Evolutionary conservation across 2,113 vertebrate genomes (phyloP), one percentile per base, ranked within the genome.

Genomic region (Solea solea): DNA sequence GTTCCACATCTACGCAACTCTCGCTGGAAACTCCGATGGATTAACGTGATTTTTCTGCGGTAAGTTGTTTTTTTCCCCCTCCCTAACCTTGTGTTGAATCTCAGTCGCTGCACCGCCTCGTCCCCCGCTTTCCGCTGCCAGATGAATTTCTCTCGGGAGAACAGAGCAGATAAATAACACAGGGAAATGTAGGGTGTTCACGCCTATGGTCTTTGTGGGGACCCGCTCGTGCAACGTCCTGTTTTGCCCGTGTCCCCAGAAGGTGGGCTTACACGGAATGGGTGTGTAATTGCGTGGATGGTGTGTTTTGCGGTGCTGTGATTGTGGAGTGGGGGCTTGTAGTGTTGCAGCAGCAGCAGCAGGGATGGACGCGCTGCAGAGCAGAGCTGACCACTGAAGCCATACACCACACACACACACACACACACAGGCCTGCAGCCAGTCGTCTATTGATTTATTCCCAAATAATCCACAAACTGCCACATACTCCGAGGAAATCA

Each of bases 301-400:
- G 57, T 87, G 89, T 86, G 34, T 86, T 59, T 89, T 88, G 91
- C 85, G 78, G 72, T 58, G 88, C 77, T 80, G 70, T 71, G 84
- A 79, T 86, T 86, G 64, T 66, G 78, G 64, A 82, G 81, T 76
- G 80, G 74, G 45, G 80, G 84, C 78, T 82, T 69, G 74, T 74
- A 86, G 73, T 91, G 72, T 82, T 87, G 83, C 80, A 76, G 83
- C 77, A 62, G 72, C 21, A 84, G 90, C 81, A 86, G 87, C 76
- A 85, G 83, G 81, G 87, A 90, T 88, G 89, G 89, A 91, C 89
- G 86, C 90, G 92, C 90, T 90, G 90, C 89, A 89, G 88, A 91
- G 63, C 65, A 70, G 82, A 75, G 76, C 74, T 88, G 90, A 87
- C 88, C 86, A 84, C 77, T 72, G 78, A 88, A 82, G 82, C 83